Base-by-base conservation (phyloP, 1,140 invertebrate genomes). In the Leptestheria dahalacensis region DNA sequence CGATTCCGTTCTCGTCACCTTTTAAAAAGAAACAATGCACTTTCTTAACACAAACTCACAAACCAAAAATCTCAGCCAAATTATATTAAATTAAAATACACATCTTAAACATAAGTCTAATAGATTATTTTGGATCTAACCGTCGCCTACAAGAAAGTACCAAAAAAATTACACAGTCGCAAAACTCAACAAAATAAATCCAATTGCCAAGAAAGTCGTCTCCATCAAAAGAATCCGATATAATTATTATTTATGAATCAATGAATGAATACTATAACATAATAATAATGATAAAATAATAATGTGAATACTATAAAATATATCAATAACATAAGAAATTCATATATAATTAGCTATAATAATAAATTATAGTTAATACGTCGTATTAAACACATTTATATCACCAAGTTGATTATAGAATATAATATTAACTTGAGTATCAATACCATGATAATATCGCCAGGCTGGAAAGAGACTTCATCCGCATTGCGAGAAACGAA, bases 391-490 rank as follows among this genome's bases (percentile, higher is more conserved):
- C 6, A 41, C 6, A 41, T 15, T 15, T 41, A 41, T 41, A 15
- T 6, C 6, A 41, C 33, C 15, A 41, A 9, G 15, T 41, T 41
- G 15, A 9, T 41, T 41, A 9, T 41, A 6, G 6, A 9, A 41
- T 41, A 9, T 41, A 29, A 56, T 59, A 25, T 48, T 18, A 18
- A 60, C 25, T 20, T 25, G 1, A 1, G 21, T 61, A 49, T 62
- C 51, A 60, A 57, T 74, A 86, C 89, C 72, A 84, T 77, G 65
- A 99, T 89, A 69, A 94, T 82, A 72, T 97, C 95, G 3, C 93
- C 94, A 41, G 91, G 89, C 73, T 90, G 83, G 64, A 99, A 85
- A 23, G 86, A 88, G 24, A 99, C 81, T 73, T 99, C 96, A 74
- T 99, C 96, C 9, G 79, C 76, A 69, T 92, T 95, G 61, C 93